Base-by-base conservation (phyloP, 2,888 invertebrate genomes). In the Hedya salicella region DNA sequence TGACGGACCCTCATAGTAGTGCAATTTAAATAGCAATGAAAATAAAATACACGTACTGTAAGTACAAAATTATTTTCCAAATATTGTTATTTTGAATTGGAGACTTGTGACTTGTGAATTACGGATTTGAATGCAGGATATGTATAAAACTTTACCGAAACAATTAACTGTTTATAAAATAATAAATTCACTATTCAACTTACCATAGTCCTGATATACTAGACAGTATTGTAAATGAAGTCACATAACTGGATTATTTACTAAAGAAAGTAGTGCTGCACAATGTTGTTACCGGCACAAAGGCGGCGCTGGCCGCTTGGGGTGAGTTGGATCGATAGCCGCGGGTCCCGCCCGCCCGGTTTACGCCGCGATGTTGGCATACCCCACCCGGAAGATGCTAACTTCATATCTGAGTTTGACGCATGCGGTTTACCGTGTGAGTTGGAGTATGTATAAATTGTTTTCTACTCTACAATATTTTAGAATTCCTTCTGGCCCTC, bases 271-370 rank as follows among this genome's bases (percentile, higher is more conserved):
- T 25, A 39, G 46, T 40, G 9, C 1, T 25, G 30, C 39, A 25
- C 62, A 42, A 64, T 64, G 57, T 64, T 57, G 42, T 49, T 64
- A 50, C 40, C 57, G 63, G 56, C 16, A 16, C 49, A 42, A 48
- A 40, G 46, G 56, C 44, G 32, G 39, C 40, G 50, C 50, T 54
- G 52, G 17, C 42, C 30, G 69, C 19, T 36, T 36, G 71, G 75
- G 75, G 72, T 65, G 67, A 64, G 56, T 53, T 62, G 70, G 79
- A 83, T 87, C 87, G 73, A 87, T 87, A 83, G 65, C 67, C 61
- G 56, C 50, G 71, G 70, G 67, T 70, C 48, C 62, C 46, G 48
- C 54, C 44, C 79, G 72, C 76, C 81, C 75, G 71, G 69, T 76
- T 70, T 71, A 70, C 71, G 67, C 63, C 50, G 39, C 60, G 50